phyloP scores from a whole-genome alignment of 2,113 vertebrate species.

The Pyxicephalus adspersus region DNA sequence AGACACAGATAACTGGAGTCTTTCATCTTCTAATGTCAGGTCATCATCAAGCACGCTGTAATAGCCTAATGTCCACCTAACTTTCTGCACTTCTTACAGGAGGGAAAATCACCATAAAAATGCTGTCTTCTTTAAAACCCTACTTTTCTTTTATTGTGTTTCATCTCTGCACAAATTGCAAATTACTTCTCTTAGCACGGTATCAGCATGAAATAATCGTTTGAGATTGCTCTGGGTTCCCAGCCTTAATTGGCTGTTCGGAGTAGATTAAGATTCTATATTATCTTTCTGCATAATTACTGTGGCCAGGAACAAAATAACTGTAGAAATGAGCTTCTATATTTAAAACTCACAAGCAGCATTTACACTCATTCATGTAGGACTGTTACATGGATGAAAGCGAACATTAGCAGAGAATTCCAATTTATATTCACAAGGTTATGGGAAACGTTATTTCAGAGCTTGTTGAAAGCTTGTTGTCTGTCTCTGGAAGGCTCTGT shows the following conservation, averaged over 20 bases:
- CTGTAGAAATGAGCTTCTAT: conserved; percentile 54
- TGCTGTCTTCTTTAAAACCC: conserved; percentile 15
- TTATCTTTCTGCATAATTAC: conserved; percentile 56
- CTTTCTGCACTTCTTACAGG: conserved; percentile 16
- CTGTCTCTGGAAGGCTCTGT: neutral
- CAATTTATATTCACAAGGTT: conserved; percentile 43
- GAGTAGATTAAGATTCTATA: conserved; percentile 56
- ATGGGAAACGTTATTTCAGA: neutral
- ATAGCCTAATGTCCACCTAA: conserved; percentile 36
- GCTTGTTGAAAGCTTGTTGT: neutral
- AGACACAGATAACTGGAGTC: neutral
- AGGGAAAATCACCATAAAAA: conserved; percentile 23
- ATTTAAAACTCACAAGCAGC: conserved; percentile 51
- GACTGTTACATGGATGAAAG: conserved; percentile 43
- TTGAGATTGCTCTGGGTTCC: conserved; percentile 56
- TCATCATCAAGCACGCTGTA: conserved; percentile 12
- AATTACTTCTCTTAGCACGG: conserved; percentile 50
- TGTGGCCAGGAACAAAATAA: conserved; percentile 51
- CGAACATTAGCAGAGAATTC: conserved; percentile 47
- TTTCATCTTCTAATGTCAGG: conserved; percentile 44
- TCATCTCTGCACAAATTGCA: conserved; percentile 53
- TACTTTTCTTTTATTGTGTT: conserved; percentile 48
- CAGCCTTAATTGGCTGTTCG: conserved; percentile 55
- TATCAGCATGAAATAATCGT: conserved; percentile 56
- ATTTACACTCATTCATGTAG: conserved; percentile 40